Base-by-base conservation (phyloP, 92 coral and sea anemone species). In the Epizoanthus scotinus region DNA sequence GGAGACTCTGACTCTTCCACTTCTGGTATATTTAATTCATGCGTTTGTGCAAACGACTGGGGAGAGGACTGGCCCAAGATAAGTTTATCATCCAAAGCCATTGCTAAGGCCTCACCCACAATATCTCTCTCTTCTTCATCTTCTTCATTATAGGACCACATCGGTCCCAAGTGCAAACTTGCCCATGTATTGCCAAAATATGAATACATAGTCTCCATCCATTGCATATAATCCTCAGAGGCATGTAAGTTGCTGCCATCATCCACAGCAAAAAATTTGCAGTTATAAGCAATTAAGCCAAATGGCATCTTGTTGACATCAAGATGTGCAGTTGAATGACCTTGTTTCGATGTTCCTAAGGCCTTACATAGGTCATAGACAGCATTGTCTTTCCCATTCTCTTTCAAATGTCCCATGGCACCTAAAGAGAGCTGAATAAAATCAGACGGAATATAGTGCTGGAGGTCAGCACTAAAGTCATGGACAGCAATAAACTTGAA, bases 171-270 rank as follows among this genome's bases (percentile, higher is more conserved):
- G 31, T 70, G 79, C 18, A 83, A 50, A 59, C 86, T 71, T 20
- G 86, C 81, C 86, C 86, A 83, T 3, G 86, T 34, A 40, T 83
- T 83, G 0, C 86, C 86, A 60, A 83, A 71, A 47, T 83, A 71
- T 2, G 79, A 5, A 42, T 68, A 84, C 88, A 84, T 84, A 34
- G 40, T 82, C 34, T 82, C 71, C 85, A 70, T 82, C 85, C 85
- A 56, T 21, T 53, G 55, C 70, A 69, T 70, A 25, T 84, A 84
- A 49, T 78, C 88, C 4, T 84, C 40, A 0, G 88, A 49, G 0
- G 71, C 88, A 31, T 44, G 67, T 8, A 84, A 53, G n/a, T 78
- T 78, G 52, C 88, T 78, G 8, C 28, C 84, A 84, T 84, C 84
- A 57, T 78, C 88, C n/a, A 52, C 29, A 0, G 84, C 83, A 67